Evolutionary conservation across 2,888 invertebrate genomes (phyloP), one percentile per base, ranked within the genome.

Genomic region (Smittia sp.): DNA sequence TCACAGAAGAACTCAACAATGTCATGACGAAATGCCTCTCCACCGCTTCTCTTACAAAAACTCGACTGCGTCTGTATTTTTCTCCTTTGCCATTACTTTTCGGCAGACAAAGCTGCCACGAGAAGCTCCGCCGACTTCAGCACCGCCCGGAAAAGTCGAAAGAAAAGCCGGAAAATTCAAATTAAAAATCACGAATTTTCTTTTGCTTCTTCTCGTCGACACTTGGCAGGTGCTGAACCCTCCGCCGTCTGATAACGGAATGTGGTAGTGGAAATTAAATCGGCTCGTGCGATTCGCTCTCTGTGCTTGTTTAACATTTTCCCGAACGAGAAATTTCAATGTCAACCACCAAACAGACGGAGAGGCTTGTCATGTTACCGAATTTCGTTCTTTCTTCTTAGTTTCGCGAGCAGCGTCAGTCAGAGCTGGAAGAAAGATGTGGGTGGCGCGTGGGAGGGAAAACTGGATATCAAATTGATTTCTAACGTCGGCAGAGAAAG

Each of bases 291-390:
- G n/a, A n/a, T n/a, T n/a, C n/a, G n/a, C n/a, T n/a, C n/a, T n/a
- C n/a, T 58, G 58, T 22, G 2, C 2, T 46, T 11, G 15, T 58
- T 58, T 58, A 58, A 18, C 58, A 58, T 58, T 58, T 32, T 58
- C 6, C 58, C n/a, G n/a, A 58, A n/a, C n/a, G 18, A 9, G 15
- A 52, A 15, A n/a, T 58, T 22, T 58, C 58, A 58, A 58, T 58
- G 58, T 58, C 58, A 58, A 58, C 2, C 58, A 7, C 18, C 9
- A 46, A 46, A 7, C 13, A n/a, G 15, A 46, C 18, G 22, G 58
- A 58, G 58, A 46, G 58, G 58, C 58, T 58, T 58, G 58, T 58
- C 22, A n/a, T n/a, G n/a, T n/a, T n/a, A n/a, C n/a, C n/a, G n/a
- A n/a, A n/a, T n/a, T n/a, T n/a, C n/a, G n/a, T n/a, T n/a, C n/a